These are phyloP conservation scores for Lithosia quadra DNA, from an alignment of 2,888 invertebrate genomes.

Conservation along the genomic window DNA sequence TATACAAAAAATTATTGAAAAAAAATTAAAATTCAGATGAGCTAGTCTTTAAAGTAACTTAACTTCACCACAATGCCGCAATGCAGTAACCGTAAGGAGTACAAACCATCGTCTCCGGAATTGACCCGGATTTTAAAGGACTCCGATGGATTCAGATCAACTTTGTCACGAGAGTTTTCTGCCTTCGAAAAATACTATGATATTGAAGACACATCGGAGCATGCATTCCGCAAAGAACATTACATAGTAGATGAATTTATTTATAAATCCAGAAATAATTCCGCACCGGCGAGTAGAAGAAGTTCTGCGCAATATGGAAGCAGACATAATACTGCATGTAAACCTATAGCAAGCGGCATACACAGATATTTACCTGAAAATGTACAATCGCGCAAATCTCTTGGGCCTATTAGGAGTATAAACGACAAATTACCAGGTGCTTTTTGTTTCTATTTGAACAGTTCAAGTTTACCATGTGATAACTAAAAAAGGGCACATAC, in stretches of 20 bases:
- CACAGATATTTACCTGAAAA: background rate
- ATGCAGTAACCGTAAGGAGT: slow-evolving; percentile 10
- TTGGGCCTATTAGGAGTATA: slow-evolving; percentile 29
- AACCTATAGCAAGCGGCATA: background rate
- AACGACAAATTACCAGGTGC: slow-evolving; percentile 22
- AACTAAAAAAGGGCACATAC: no score
- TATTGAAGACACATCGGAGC: slow-evolving; percentile 8
- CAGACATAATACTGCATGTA: background rate
- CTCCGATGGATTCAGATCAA: background rate
- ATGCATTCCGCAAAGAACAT: slow-evolving; percentile 12
- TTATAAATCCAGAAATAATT: slow-evolving; percentile 9
- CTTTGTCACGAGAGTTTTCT: slow-evolving; percentile 9
- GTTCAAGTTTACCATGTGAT: background rate
- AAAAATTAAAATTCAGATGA: background rate
- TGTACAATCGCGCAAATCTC: background rate
- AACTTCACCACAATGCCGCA: slow-evolving; percentile 7
- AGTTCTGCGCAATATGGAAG: background rate
- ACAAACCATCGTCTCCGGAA: background rate
- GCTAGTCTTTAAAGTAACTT: background rate
- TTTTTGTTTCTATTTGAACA: background rate
- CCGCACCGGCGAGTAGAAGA: background rate
- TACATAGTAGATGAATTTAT: slow-evolving; percentile 19
- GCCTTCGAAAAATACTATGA: slow-evolving; percentile 17
- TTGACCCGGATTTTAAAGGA: background rate
- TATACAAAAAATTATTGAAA: slow-evolving; percentile 6